These are phyloP conservation scores for Harpegnathos saltator DNA, from an alignment of 1,140 invertebrate genomes.

Conservation along the genomic window DNA sequence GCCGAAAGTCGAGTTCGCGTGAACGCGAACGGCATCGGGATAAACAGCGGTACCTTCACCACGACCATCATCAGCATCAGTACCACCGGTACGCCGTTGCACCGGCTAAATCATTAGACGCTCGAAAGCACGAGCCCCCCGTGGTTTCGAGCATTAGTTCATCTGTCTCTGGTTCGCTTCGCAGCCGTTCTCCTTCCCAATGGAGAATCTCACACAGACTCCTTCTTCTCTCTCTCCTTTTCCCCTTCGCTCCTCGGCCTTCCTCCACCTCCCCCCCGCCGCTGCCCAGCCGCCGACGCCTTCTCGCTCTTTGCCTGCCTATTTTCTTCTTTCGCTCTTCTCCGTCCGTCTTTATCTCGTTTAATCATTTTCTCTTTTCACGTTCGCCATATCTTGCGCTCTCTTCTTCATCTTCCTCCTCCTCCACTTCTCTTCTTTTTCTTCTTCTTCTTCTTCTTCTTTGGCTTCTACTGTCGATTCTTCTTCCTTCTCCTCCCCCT, in stretches of 20 bases:
- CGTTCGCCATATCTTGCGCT: conserved; percentile 46
- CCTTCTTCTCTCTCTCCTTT: conserved; percentile 31
- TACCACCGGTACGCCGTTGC: conserved; percentile 72
- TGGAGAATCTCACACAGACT: conserved; percentile 42
- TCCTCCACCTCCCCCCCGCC: neutral
- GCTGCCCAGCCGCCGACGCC: neutral
- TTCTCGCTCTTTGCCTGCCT: conserved; percentile 55
- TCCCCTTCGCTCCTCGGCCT: neutral
- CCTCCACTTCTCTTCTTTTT: conserved; percentile 50
- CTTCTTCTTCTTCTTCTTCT: conserved; percentile 10
- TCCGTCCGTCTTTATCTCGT: conserved; percentile 51
- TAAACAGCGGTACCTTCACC: conserved; percentile 28
- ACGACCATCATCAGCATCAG: conserved; percentile 65
- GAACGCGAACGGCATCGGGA: conserved; percentile 65
- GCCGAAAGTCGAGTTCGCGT: conserved; percentile 79
- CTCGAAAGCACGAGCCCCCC: conserved; percentile 82
- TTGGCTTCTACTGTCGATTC: neutral
- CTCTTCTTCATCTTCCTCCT: conserved; percentile 61
- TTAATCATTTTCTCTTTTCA: conserved; percentile 52
- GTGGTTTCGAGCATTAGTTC: conserved; percentile 83
- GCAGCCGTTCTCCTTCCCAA: conserved; percentile 74
- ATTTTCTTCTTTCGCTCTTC: conserved; percentile 59
- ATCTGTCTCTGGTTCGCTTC: conserved; percentile 83
- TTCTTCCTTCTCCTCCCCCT: conserved; percentile 64
- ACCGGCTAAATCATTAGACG: conserved; percentile 84